These are phyloP conservation scores for Helicorthomorpha holstii DNA, from an alignment of 1,140 invertebrate genomes.

Conservation along the genomic window DNA sequence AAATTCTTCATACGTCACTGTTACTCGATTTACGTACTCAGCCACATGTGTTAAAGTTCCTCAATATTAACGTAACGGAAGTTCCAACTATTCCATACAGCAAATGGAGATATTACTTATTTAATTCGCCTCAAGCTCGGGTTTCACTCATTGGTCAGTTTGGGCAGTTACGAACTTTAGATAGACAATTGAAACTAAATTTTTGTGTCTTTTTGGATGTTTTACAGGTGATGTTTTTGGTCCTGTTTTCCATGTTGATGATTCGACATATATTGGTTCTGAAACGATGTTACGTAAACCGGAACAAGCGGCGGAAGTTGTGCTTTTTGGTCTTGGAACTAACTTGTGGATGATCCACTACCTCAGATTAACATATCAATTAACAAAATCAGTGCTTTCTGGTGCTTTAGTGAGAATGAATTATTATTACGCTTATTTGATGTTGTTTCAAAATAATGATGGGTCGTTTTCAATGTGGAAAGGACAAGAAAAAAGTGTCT, in stretches of 20 bases:
- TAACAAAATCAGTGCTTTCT: conserved; percentile 21
- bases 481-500: conserved; percentile 3
- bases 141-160: conserved; percentile 24
- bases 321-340: conserved; percentile 39
- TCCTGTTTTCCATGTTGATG: conserved; percentile 22
- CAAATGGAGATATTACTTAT: conserved; percentile 35
- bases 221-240: conserved; percentile 38
- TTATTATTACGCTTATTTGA: conserved; percentile 67
- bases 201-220: background rate
- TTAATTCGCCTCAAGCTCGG: conserved; percentile 29
- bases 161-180: background rate
- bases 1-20: conserved; percentile 38
- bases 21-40: conserved; percentile 40
- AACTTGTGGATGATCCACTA: conserved; percentile 40
- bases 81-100: conserved; percentile 37
- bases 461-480: conserved; percentile 68
- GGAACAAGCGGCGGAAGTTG: conserved; percentile 30
- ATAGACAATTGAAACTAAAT: background rate
- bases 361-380: conserved; percentile 37
- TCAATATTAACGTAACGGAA: conserved; percentile 40
- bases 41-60: conserved; percentile 33
- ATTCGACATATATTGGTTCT: conserved; percentile 17
- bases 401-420: conserved; percentile 30
- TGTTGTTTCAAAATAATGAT: conserved; percentile 76
- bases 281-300: conserved; percentile 17